Evolutionary conservation across 2,113 vertebrate genomes (phyloP).

Genomic region (Neotragus moschatus): DNA sequence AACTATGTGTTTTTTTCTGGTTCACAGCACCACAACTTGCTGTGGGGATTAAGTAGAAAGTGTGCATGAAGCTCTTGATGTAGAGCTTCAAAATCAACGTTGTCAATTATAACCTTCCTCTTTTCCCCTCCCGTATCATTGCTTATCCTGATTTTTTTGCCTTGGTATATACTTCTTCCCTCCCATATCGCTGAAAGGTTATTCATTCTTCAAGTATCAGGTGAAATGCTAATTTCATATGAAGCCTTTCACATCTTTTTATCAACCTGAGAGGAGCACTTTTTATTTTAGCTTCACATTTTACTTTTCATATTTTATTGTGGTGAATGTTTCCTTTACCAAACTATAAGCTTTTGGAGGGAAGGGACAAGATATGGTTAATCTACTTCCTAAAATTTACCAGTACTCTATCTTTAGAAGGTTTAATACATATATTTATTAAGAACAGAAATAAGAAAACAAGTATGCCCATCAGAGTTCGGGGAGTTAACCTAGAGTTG

Average conservation of each 20-base stretch:
- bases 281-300: not conserved
- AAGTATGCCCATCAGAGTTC: not conserved
- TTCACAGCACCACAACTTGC: not conserved
- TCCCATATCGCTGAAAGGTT: not conserved
- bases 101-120: not conserved
- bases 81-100: not conserved
- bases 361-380: not conserved
- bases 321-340: not conserved
- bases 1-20: not conserved
- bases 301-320: not conserved
- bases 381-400: not conserved
- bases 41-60: not conserved
- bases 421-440: not conserved
- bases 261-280: not conserved
- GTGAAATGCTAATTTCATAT: not conserved
- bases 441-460: not conserved
- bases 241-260: not conserved
- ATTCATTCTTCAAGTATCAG: not conserved
- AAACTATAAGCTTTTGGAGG: not conserved
- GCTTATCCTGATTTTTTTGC: not conserved
- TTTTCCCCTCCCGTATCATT: not conserved
- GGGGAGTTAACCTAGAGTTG: not conserved
- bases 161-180: not conserved
- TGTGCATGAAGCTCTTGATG: not conserved
- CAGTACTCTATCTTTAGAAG: not conserved